A percentile compares a stretch with the other conserved stretches of the same genome.
phyloP scores from a whole-genome alignment of 2,888 invertebrate species.

The Frankliniella intonsa region DNA sequence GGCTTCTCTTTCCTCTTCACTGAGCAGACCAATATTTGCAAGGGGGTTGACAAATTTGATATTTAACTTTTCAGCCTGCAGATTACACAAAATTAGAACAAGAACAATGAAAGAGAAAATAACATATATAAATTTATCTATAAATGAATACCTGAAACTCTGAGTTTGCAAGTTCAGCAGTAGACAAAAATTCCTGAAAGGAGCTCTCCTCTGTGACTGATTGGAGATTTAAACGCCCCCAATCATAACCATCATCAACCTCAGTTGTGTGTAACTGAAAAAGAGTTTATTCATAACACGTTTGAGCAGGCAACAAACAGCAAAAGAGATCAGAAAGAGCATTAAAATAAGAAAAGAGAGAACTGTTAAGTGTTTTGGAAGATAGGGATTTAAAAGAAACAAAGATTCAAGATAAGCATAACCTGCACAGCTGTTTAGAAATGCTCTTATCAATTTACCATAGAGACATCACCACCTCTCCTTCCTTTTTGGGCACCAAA shows the following conservation, averaged over 20 bases:
- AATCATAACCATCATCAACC: conserved; percentile 84
- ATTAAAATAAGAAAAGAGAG: conserved; percentile 30
- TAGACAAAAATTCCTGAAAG: conserved; percentile 91
- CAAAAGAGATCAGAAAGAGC: conserved; percentile 30
- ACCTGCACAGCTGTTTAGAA: neutral
- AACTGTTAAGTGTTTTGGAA: conserved; percentile 32
- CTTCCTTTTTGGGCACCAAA: conserved; percentile 60
- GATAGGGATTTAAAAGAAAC: conserved; percentile 32
- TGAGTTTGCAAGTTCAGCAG: conserved; percentile 88
- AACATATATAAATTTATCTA: neutral
- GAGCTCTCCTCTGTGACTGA: conserved; percentile 95
- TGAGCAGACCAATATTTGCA: conserved; percentile 56
- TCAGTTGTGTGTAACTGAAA: conserved; percentile 76
- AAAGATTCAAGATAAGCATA: conserved; percentile 29
- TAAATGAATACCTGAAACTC: conserved; percentile 64
- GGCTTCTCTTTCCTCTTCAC: conserved; percentile 54
- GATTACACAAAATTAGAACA: conserved; percentile 31
- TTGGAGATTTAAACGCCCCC: conserved; percentile 82
- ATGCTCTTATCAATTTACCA: conserved; percentile 53
- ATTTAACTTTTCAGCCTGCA: conserved; percentile 77
- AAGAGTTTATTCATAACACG: conserved; percentile 27
- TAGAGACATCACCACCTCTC: conserved; percentile 64
- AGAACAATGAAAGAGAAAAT: neutral
- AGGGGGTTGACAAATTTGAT: conserved; percentile 67
- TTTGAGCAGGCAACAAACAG: neutral